Percentiles rank a stretch among this genome's conserved stretches.
phyloP scores from a whole-genome alignment of 2,113 vertebrate genomes.

The Terrapene triunguis region DNA sequence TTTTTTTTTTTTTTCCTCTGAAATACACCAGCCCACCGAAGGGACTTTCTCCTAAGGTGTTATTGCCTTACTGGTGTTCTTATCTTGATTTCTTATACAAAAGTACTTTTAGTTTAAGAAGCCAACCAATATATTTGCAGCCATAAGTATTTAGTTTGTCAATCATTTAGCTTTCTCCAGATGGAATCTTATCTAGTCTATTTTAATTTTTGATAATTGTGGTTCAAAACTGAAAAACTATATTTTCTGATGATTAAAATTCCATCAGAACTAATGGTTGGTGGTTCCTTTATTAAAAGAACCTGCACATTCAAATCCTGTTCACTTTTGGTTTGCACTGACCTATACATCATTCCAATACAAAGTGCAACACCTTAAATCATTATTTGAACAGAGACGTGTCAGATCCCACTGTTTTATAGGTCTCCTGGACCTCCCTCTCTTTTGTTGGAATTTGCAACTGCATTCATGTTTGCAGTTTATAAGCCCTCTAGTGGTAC shows the following conservation, averaged over 20 bases:
- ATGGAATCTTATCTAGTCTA: background rate
- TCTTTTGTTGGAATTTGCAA: background rate
- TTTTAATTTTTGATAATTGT: background rate
- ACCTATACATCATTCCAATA: background rate
- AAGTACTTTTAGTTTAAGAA: background rate
- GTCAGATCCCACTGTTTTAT: background rate
- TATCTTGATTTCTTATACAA: background rate
- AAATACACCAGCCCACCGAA: accelerated
- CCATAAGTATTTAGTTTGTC: background rate
- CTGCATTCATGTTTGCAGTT: background rate
- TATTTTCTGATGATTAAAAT: background rate
- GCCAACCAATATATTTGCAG: background rate
- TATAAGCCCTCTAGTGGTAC: background rate
- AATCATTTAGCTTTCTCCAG: accelerated
- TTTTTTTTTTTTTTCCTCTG: background rate
- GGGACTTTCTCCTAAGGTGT: accelerated
- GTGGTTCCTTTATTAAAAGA: background rate
- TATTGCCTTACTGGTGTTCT: accelerated
- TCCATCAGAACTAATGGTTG: background rate
- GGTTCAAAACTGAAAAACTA: background rate
- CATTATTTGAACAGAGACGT: background rate
- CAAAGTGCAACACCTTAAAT: background rate
- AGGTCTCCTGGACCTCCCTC: background rate
- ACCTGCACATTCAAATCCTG: background rate
- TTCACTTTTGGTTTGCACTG: background rate